These are phyloP conservation scores for Carabus problematicus DNA, from an alignment of 2,888 invertebrate species.

Conservation along the genomic window DNA sequence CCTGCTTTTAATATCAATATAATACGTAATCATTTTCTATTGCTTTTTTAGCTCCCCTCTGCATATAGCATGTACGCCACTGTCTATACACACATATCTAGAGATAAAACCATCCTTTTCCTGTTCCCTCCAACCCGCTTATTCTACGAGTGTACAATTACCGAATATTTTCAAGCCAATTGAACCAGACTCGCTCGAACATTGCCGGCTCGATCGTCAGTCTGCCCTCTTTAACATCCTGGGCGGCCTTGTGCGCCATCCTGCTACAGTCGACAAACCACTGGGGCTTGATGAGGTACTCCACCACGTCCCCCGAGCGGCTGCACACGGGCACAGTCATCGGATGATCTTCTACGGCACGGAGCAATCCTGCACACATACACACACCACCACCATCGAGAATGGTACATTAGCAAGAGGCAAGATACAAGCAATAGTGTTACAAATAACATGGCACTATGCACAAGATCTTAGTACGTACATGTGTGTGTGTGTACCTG, in stretches of 20 bases:
- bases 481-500: too few species aligned
- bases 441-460: too few species aligned
- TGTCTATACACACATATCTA: background rate
- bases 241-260: slow-evolving; percentile 87
- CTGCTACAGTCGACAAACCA: slow-evolving; percentile 94
- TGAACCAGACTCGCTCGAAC: slow-evolving; percentile 92
- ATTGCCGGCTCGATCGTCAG: slow-evolving; percentile 90
- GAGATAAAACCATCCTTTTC: slow-evolving; percentile 11
- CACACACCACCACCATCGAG: too few species aligned
- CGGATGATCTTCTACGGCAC: slow-evolving; percentile 75
- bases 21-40: too few species aligned
- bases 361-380: slow-evolving; percentile 44
- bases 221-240: slow-evolving; percentile 79
- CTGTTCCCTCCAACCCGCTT: too few species aligned
- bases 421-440: too few species aligned
- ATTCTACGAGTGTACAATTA: slow-evolving; percentile 49
- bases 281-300: slow-evolving; percentile 94
- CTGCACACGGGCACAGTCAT: slow-evolving; percentile 98
- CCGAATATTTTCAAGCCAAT: slow-evolving; percentile 94
- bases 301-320: slow-evolving; percentile 96
- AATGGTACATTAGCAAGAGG: too few species aligned
- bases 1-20: too few species aligned
- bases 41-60: too few species aligned
- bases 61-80: background rate
- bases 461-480: too few species aligned